Percentiles rank a stretch among this genome's conserved stretches.
phyloP scores from a whole-genome alignment of 2,797 vertebrate genomes.

The Pseudochirops corinnae region DNA sequence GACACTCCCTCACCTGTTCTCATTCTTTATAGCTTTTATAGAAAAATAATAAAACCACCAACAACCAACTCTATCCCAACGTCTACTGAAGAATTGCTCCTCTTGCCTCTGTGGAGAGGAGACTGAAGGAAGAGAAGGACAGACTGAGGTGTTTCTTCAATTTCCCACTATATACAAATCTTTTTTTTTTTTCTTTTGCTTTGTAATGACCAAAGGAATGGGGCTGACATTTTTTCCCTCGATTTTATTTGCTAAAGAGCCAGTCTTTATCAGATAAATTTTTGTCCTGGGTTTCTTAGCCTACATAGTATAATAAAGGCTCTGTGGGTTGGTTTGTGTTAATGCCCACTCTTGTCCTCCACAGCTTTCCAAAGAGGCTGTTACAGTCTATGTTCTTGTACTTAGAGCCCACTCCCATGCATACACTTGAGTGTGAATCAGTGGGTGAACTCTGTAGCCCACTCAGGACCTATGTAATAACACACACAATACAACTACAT shows the following conservation, averaged over 20 bases:
- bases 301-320: constrained; percentile 93
- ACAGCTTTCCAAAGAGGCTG: constrained; percentile 86
- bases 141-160: constrained; percentile 76
- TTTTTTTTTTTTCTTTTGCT: constrained; percentile 88
- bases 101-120: constrained; percentile 63
- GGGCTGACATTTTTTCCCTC: constrained; percentile 82
- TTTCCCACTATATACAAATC: constrained; percentile 85
- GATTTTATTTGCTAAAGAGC: constrained; percentile 86
- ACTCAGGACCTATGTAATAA: background rate
- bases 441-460: constrained; percentile 13
- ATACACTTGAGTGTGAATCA: constrained; percentile 87
- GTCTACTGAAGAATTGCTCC: constrained; percentile 77
- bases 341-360: constrained; percentile 90
- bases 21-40: constrained; percentile 83
- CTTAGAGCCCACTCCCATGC: constrained; percentile 91
- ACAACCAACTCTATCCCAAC: constrained; percentile 74
- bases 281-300: constrained; percentile 89
- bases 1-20: constrained; percentile 82
- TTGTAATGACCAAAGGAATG: constrained; percentile 96
- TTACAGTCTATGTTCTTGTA: constrained; percentile 82
- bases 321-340: constrained; percentile 94
- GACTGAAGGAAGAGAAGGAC: constrained; percentile 74
- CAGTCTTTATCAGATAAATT: constrained; percentile 82
- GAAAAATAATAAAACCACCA: constrained; percentile 72
- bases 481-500: background rate